Evolutionary conservation across 2,113 vertebrate genomes (phyloP), one percentile per base, ranked within the genome.

Genomic region (Zonotrichia leucophrys): DNA sequence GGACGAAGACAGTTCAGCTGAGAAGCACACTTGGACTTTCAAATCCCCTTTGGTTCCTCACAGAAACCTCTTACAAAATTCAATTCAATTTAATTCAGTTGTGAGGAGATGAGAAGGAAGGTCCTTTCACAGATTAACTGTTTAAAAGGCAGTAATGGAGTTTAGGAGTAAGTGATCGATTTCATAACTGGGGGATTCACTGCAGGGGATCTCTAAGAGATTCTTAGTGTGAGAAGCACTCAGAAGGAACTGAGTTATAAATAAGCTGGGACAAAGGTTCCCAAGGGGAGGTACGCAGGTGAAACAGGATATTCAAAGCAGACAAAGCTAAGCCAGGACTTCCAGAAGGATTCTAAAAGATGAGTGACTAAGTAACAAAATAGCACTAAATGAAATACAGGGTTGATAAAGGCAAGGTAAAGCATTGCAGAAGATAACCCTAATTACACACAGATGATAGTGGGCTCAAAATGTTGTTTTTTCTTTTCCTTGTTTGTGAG

Each of bases 11-110:
- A 55, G 52, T 53, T 78, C 60, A 81, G 24, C 78, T 63, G 46
- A 91, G 59, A 87, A 81, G 13, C 44, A 37, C 12, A 10, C 39
- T 15, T 82, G 77, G 60, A 84, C 70, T 91, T 96, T 87, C 33
- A 78, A 72, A 91, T 78, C 24, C 24, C 75, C 55, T 78, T 91
- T 72, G 44, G 17, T 30, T 59, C n/a, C 53, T 63, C 73, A 63
- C 30, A 59, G 56, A 70, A 84, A 11, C 25, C 22, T 91, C 60
- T 84, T 70, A 70, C 16, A 76, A 70, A 72, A 72, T 58, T 39
- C 22, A 55, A 37, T 72, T 49, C 50, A n/a, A n/a, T 58, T 73
- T 27, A 72, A 64, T 77, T 92, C 56, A 64, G 28, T 60, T 56
- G 20, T 41, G 46, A 77, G 49, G 50, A 83, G n/a, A 62, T 4